A percentile compares a stretch with the other conserved stretches of the same genome.
Evolutionary conservation across 2,888 invertebrate genomes (phyloP).

Genomic region (Oligia latruncula): DNA sequence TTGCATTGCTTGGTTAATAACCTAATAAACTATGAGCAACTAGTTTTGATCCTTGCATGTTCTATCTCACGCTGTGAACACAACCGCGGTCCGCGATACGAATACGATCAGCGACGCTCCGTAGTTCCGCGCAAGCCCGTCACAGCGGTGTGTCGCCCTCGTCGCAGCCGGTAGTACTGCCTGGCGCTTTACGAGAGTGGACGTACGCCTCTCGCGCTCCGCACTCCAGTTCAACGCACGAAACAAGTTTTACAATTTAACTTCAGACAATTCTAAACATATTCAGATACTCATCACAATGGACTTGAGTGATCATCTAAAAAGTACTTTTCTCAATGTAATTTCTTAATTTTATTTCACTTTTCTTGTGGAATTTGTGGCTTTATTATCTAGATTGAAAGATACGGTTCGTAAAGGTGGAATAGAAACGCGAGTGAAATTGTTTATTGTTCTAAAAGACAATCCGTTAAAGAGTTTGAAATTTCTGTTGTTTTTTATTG

Average conservation of each 20-base stretch:
- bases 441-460: conserved; percentile 83
- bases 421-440: conserved; percentile 84
- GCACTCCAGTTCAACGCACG: conserved; percentile 75
- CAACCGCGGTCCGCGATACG: conserved; percentile 40
- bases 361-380: conserved; percentile 85
- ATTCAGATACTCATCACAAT: conserved; percentile 75
- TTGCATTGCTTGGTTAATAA: conserved; percentile 65
- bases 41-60: conserved; percentile 79
- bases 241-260: conserved; percentile 84
- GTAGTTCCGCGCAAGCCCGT: conserved; percentile 80
- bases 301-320: conserved; percentile 76
- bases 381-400: conserved; percentile 80
- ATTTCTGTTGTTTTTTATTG: conserved; percentile 82
- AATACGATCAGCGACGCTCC: conserved; percentile 74
- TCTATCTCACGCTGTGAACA: conserved; percentile 52
- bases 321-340: conserved; percentile 74
- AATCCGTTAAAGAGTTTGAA: conserved; percentile 82
- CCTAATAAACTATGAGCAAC: conserved; percentile 73
- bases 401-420: conserved; percentile 82
- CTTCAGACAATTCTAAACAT: conserved; percentile 66
- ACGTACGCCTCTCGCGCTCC: conserved; percentile 75
- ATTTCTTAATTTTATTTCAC: conserved; percentile 74
- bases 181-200: conserved; percentile 78
- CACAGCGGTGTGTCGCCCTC: conserved; percentile 78
- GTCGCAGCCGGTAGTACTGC: conserved; percentile 80